Evolutionary conservation across 2,888 invertebrate genomes (phyloP).

Genomic region (Eustalomyia histrio): DNA sequence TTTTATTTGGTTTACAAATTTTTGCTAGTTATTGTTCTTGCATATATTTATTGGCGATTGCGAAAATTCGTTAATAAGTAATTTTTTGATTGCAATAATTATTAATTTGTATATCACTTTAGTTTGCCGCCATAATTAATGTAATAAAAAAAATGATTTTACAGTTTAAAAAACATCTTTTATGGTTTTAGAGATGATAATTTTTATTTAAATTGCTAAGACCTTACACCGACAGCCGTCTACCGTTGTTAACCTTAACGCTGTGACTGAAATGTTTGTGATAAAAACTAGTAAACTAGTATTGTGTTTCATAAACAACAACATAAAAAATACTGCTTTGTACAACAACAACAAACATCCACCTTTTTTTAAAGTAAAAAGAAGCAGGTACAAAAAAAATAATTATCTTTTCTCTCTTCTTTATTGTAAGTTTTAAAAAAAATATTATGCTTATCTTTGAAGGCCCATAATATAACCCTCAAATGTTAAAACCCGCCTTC

Average conservation of each 20-base stretch:
- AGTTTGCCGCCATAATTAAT: constrained; percentile 39
- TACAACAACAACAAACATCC: constrained; percentile 33
- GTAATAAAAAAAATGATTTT: constrained; percentile 28
- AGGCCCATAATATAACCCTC: constrained; percentile 69
- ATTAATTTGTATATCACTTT: constrained; percentile 24
- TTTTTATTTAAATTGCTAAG: not conserved
- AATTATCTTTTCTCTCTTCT: constrained; percentile 8
- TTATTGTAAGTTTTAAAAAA: not conserved
- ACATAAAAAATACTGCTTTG: constrained; percentile 17
- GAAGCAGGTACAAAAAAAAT: constrained; percentile 31
- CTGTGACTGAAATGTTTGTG: constrained; percentile 56
- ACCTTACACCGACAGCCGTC: constrained; percentile 66
- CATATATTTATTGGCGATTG: constrained; percentile 37
- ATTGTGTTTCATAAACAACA: constrained; percentile 8
- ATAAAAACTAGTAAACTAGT: constrained; percentile 59
- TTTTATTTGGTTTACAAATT: not conserved
- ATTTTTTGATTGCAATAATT: constrained; percentile 40
- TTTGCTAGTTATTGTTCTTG: not conserved
- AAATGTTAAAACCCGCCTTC: constrained; percentile 37
- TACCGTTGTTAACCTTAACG: constrained; percentile 66
- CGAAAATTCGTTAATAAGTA: constrained; percentile 37
- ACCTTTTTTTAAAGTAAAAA: constrained; percentile 18
- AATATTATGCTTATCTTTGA: not conserved
- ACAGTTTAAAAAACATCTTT: not conserved
- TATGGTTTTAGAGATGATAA: not conserved